These are phyloP conservation scores for Charadrius vociferus DNA, from an alignment of 2,113 vertebrate species.

Conservation along the genomic window DNA sequence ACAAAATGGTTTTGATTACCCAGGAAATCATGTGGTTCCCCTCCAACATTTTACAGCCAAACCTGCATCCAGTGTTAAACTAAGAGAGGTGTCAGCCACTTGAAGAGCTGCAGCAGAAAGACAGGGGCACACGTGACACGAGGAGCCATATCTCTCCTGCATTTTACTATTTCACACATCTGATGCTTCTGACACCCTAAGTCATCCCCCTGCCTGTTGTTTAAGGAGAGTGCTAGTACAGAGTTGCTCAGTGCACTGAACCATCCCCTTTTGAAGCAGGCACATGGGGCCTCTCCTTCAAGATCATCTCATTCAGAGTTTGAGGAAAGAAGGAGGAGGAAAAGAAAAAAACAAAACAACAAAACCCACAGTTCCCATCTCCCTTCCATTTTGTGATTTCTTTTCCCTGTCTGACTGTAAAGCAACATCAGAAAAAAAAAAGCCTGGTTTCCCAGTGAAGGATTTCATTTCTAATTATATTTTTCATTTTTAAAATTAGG, in stretches of 20 bases:
- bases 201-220: neutral
- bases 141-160: neutral
- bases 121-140: accelerated
- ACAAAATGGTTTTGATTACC: neutral
- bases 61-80: neutral
- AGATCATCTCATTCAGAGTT: neutral
- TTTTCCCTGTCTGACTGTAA: neutral
- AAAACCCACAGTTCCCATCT: too few species aligned
- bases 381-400: neutral
- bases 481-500: slow-evolving; percentile 6
- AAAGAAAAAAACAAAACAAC: neutral
- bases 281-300: neutral
- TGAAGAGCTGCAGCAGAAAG: neutral
- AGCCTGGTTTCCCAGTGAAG: neutral
- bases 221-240: neutral
- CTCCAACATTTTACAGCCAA: neutral
- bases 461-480: neutral
- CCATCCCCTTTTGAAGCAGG: neutral
- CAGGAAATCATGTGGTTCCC: neutral
- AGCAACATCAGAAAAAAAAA: neutral
- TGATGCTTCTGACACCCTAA: neutral
- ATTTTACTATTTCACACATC: neutral
- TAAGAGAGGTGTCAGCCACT: neutral
- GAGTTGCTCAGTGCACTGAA: neutral
- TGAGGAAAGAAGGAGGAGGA: neutral